Evolutionary conservation across 2,888 invertebrate species (phyloP), one percentile per base, ranked within the genome.

Genomic region (Mesoligia furuncula): DNA sequence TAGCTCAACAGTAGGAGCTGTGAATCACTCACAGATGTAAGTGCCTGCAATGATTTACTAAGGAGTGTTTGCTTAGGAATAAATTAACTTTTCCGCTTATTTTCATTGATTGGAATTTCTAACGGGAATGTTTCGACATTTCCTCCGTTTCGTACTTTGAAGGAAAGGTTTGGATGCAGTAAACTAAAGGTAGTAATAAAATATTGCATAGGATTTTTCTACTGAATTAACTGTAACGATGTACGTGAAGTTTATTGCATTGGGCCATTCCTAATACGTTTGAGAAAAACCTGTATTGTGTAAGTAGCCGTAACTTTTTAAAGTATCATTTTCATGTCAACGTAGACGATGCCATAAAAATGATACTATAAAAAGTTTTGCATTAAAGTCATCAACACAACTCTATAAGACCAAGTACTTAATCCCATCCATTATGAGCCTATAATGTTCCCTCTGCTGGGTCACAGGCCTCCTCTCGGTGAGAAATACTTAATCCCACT

Each of bases 61-160:
- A 31, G 8, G 17, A 59, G 73, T 81, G 83, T 85, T 83, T 66
- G 48, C 77, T 54, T 57, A 13, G n/a, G 70, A 77, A 83, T 85
- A 83, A 85, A 83, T 85, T 83, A 69, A 85, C 85, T 73, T 77
- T 76, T 77, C 82, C 13, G 57, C 69, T 69, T 83, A 81, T 85
- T 85, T 81, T 76, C 75, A 81, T 69, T 76, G 82, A 84, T 78
- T 85, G 59, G 59, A 69, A 11, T 61, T 81, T 81, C 68, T 64
- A 54, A 48, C 13, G 59, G 15, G 4, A 59, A 48, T 54, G 45
- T 82, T 80, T 75, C 70, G 62, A 85, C 42, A 84, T 65, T 80
- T 57, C 70, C 67, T 74, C 27, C 39, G 39, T 17, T 27, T 54
- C 1, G 11, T 0, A 15, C 11, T 39, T 76, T 81, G 45, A 13